Evolutionary conservation across 2,797 vertebrate species (phyloP).

Genomic region (Onychomys torridus): DNA sequence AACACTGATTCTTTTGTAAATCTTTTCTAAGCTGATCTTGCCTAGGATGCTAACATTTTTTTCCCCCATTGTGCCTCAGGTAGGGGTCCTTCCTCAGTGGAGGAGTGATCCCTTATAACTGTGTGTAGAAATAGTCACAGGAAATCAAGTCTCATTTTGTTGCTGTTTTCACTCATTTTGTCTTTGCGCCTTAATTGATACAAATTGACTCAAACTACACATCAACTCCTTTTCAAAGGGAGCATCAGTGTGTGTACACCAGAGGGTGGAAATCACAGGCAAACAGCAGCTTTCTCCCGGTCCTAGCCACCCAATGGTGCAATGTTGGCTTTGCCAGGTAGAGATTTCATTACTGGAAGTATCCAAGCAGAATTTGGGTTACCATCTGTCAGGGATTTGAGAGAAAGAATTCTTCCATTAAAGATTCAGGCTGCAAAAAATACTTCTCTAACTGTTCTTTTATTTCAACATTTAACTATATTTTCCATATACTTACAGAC

Average conservation of each 20-base stretch:
- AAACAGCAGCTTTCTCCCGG: background rate
- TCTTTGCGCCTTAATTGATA: conserved; percentile 10
- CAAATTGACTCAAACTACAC: background rate
- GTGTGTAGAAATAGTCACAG: background rate
- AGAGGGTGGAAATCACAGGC: background rate
- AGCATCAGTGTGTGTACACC: background rate
- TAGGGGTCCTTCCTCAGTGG: background rate
- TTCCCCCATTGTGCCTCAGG: background rate
- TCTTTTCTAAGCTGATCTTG: background rate
- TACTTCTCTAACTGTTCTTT: conserved; percentile 8
- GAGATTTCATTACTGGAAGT: conserved; percentile 69
- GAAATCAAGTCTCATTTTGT: background rate
- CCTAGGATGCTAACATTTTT: background rate
- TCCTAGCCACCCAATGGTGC: background rate
- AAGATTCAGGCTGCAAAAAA: conserved; percentile 38
- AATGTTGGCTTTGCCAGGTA: conserved; percentile 69
- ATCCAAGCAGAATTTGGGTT: conserved; percentile 78
- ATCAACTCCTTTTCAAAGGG: background rate
- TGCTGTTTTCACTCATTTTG: background rate
- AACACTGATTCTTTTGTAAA: background rate
- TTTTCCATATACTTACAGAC: conserved; percentile 12
- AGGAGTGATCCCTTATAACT: background rate
- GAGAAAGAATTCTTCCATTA: conserved; percentile 60
- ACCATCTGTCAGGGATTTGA: conserved; percentile 79
- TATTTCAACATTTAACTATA: conserved; percentile 1